Conservation (phyloP, 2,113 vertebrate genomes). For the Trogon melanurus region DNA sequence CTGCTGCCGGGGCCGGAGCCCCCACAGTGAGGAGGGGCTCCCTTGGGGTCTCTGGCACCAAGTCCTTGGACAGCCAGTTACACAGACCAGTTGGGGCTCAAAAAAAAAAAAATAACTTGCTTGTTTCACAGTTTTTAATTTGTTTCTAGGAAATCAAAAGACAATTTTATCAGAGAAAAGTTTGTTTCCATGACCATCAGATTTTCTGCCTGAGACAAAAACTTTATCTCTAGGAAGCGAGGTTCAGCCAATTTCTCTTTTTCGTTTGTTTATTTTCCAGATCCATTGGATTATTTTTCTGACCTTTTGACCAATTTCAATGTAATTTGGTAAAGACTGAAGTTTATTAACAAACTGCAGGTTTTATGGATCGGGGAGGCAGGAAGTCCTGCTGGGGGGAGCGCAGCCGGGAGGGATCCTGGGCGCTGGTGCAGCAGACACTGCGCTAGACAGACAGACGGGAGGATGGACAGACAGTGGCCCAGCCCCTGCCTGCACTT, state of each 20-base stretch:
- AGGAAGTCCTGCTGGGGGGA: rapidly evolving
- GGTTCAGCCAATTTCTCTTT: not conserved
- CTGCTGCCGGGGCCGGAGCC: rapidly evolving
- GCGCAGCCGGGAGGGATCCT: not conserved
- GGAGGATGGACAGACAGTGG: rapidly evolving
- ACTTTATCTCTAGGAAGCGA: not conserved
- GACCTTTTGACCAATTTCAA: not conserved
- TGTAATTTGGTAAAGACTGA: not conserved
- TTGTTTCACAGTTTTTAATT: not conserved
- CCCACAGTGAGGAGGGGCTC: rapidly evolving
- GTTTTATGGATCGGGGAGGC: not conserved
- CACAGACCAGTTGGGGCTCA: rapidly evolving
- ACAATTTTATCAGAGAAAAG: not conserved
- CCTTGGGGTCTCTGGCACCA: rapidly evolving
- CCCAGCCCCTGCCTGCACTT: not conserved
- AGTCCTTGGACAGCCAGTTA: not conserved
- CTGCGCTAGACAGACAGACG: rapidly evolving
- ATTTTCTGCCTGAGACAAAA: not conserved
- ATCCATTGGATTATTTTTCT: not conserved
- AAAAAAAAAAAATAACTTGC: too few relatives aligned
- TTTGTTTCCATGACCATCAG: not conserved
- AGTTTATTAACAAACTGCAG: not conserved
- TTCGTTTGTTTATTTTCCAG: not conserved
- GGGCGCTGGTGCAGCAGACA: rapidly evolving
- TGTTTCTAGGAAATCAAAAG: not conserved